phyloP scores from a whole-genome alignment of 2,113 vertebrate genomes.

The Megaceryle maxima region DNA sequence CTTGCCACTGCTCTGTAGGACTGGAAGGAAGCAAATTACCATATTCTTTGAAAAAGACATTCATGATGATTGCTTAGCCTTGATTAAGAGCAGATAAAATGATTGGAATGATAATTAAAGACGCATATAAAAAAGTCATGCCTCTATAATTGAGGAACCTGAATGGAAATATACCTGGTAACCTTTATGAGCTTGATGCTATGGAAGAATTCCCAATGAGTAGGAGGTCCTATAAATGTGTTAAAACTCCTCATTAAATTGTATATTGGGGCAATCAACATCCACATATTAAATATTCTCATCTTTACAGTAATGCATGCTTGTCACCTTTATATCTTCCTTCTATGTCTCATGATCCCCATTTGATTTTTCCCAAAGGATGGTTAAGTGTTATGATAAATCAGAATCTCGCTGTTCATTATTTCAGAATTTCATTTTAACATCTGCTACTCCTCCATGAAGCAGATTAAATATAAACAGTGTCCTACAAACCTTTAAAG shows the following conservation, averaged over 20 bases:
- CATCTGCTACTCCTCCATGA: neutral
- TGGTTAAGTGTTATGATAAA: neutral
- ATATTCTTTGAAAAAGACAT: slow-evolving; percentile 49
- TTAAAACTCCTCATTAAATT: slow-evolving; percentile 45
- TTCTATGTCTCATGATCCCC: neutral
- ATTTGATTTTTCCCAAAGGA: neutral
- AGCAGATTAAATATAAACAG: neutral
- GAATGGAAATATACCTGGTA: slow-evolving; percentile 25
- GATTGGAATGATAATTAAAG: slow-evolving; percentile 64
- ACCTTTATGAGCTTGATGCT: slow-evolving; percentile 23
- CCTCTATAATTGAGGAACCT: slow-evolving; percentile 25
- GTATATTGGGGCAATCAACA: slow-evolving; percentile 37
- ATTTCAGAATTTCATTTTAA: neutral
- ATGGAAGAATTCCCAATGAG: slow-evolving; percentile 44
- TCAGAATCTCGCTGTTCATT: neutral
- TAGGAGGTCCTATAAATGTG: slow-evolving; percentile 17
- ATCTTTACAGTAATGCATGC: neutral
- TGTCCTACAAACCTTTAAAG: neutral
- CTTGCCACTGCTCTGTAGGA: neutral
- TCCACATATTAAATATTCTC: slow-evolving; percentile 2
- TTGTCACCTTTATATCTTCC: slow-evolving; percentile 10
- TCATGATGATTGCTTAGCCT: slow-evolving; percentile 59
- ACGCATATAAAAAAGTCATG: slow-evolving; percentile 41
- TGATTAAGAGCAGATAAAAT: slow-evolving; percentile 68
- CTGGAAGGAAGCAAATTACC: slow-evolving; percentile 44